Percentiles rank a stretch among this genome's conserved stretches.
Evolutionary conservation across 2,113 vertebrate species (phyloP).

Genomic region (Cyphomyrus plagiostoma): DNA sequence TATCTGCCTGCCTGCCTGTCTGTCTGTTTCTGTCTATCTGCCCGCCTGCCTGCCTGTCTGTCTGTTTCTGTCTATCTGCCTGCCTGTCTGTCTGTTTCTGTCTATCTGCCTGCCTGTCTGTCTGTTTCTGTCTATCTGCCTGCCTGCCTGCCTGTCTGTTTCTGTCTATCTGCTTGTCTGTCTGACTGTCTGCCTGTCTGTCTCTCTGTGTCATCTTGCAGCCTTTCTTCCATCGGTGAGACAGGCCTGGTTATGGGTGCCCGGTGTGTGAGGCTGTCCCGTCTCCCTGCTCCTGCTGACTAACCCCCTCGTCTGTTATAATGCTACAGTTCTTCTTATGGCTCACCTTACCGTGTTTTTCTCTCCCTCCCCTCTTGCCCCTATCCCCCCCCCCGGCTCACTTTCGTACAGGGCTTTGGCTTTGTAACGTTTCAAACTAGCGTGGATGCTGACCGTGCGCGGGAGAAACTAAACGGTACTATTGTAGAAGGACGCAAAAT

Average conservation of each 20-base stretch:
- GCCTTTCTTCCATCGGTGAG: conserved; percentile 27
- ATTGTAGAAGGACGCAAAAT: conserved; percentile 99
- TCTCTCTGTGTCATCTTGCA: background rate
- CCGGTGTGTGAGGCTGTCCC: conserved; percentile 38
- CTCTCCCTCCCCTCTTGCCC: conserved; percentile 29
- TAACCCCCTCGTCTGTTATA: background rate
- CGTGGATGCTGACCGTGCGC: conserved; percentile 92
- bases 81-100: background rate
- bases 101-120: background rate
- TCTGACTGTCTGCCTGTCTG: background rate
- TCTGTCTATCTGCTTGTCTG: background rate
- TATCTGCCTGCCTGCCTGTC: background rate
- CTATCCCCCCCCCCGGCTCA: conserved; percentile 10
- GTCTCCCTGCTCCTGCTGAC: conserved; percentile 47
- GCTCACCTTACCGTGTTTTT: conserved; percentile 40
- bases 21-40: background rate
- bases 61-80: background rate
- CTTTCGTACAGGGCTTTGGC: conserved; percentile 64
- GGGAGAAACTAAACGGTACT: conserved; percentile 99
- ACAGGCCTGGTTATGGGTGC: conserved; percentile 45
- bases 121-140: background rate
- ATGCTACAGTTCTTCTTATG: conserved; percentile 27
- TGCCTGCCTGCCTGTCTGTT: background rate
- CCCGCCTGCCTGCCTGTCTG: too few relatives aligned
- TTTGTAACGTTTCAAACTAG: conserved; percentile 99